Conservation (phyloP, 2,113 vertebrate species). For the Sorex fumeus region DNA sequence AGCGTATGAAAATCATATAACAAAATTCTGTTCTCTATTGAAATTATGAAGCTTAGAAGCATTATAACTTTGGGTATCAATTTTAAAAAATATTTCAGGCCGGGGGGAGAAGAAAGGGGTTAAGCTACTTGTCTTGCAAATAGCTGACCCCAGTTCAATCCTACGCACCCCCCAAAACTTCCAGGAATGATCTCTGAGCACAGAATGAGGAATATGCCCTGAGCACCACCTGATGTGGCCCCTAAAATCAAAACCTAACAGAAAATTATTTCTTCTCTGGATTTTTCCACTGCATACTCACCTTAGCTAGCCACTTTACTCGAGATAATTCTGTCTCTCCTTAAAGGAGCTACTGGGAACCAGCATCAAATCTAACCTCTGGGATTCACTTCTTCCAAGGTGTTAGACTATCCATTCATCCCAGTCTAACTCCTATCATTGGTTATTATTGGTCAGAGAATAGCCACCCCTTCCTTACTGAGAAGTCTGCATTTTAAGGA, state of each 20-base stretch:
- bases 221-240: no score
- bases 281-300: background rate
- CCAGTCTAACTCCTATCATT: background rate
- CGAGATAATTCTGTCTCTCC: background rate
- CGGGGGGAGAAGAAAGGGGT: no score
- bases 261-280: background rate
- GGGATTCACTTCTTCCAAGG: background rate
- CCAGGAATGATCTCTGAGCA: no score
- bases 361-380: background rate
- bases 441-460: background rate
- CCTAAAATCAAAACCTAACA: no score
- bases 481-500: background rate
- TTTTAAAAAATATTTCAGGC: background rate
- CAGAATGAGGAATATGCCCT: no score
- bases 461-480: background rate
- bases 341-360: background rate
- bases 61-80: background rate
- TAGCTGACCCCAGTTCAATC: no score
- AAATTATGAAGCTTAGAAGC: constrained; percentile 4
- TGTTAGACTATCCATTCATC: background rate
- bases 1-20: no score
- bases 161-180: no score
- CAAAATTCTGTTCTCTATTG: background rate
- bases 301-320: background rate
- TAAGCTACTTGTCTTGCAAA: no score